These are phyloP conservation scores for Nyctibius grandis DNA, from an alignment of 2,797 vertebrate genomes.

Conservation along the genomic window DNA sequence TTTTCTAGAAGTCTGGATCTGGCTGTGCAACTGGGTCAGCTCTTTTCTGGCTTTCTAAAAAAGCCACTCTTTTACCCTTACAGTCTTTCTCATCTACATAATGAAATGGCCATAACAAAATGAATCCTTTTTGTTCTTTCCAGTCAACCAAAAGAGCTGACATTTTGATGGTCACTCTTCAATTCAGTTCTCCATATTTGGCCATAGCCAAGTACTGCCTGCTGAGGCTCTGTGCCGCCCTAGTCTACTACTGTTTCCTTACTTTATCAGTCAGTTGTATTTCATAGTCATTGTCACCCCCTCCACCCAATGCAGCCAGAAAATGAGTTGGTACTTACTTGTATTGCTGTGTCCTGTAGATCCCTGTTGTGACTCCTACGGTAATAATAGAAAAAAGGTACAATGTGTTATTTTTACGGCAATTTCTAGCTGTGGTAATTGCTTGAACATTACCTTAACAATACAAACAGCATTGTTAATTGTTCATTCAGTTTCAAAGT, in stretches of 20 bases:
- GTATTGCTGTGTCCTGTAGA: slow-evolving; percentile 75
- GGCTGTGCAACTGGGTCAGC: not conserved
- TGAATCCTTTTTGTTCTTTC: not conserved
- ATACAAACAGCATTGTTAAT: not conserved
- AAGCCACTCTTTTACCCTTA: not conserved
- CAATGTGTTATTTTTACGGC: slow-evolving; percentile 22
- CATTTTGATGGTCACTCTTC: not conserved
- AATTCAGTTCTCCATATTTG: not conserved
- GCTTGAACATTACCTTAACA: not conserved
- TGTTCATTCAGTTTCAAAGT: slow-evolving; percentile 4
- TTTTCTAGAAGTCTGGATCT: not conserved
- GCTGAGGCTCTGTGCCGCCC: not conserved
- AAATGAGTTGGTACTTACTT: slow-evolving; percentile 70
- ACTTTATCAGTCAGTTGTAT: not conserved
- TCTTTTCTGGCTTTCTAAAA: slow-evolving; percentile 23
- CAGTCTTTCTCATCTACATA: not conserved
- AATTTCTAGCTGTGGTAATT: slow-evolving; percentile 2
- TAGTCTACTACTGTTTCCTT: not conserved
- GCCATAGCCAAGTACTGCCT: not conserved
- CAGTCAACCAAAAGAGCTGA: not conserved
- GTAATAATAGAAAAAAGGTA: slow-evolving; percentile 54
- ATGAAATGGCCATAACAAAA: not conserved
- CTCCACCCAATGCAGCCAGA: not conserved
- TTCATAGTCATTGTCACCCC: not conserved
- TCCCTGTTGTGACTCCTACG: slow-evolving; percentile 76